A percentile compares a stretch with the other conserved stretches of the same genome.
Conservation (phyloP, 2,888 invertebrate genomes). For the Nymphalis urticae region DNA sequence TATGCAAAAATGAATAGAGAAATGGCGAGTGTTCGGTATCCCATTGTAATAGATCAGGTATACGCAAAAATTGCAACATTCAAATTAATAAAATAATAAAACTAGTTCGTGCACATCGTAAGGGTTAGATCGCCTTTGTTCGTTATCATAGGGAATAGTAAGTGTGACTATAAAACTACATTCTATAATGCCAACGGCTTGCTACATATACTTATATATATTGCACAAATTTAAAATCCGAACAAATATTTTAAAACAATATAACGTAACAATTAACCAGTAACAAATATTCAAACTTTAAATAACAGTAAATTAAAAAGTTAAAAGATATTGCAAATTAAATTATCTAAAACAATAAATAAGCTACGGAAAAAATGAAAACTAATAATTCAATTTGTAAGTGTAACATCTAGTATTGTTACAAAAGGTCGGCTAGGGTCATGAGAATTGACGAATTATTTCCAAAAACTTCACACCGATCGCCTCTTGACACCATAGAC, state of each 20-base stretch:
- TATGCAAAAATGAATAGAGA: conserved; percentile 79
- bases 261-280: too few species aligned
- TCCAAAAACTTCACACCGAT: conserved; percentile 66
- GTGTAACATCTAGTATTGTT: neutral
- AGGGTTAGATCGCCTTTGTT: conserved; percentile 62
- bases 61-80: conserved; percentile 78
- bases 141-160: conserved; percentile 21
- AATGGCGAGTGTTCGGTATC: conserved; percentile 48
- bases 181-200: neutral
- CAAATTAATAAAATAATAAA: conserved; percentile 79
- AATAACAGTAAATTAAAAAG: too few species aligned
- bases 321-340: too few species aligned
- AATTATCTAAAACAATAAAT: neutral
- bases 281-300: too few species aligned
- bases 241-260: too few species aligned
- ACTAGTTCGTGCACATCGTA: conserved; percentile 61
- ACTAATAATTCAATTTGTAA: neutral
- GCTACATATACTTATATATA: too few species aligned
- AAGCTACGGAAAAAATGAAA: neutral
- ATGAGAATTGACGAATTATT: conserved; percentile 57
- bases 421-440: conserved; percentile 53
- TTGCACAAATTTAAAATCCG: too few species aligned
- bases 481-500: conserved; percentile 69
- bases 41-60: conserved; percentile 76
- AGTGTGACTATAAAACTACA: conserved; percentile 20